A percentile compares a stretch with the other conserved stretches of the same genome.
Evolutionary conservation across 2,797 vertebrate genomes (phyloP).

Genomic region (Gambelia wislizenii): DNA sequence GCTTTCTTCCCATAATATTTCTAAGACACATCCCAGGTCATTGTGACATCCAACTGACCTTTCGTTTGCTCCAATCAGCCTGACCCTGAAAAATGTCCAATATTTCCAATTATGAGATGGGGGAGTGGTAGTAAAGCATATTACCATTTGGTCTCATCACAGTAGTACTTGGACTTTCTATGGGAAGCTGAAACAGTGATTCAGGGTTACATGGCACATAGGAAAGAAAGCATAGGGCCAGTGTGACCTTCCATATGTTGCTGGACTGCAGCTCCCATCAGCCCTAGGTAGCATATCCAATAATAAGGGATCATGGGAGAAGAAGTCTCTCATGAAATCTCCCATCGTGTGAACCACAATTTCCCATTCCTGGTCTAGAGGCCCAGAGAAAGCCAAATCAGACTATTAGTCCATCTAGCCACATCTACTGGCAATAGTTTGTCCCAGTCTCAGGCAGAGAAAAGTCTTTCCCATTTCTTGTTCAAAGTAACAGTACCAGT

Average conservation of each 20-base stretch:
- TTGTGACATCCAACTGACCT: too few relatives aligned
- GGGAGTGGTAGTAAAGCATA: too few relatives aligned
- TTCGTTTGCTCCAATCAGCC: too few relatives aligned
- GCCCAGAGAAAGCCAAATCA: not conserved
- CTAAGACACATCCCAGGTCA: too few relatives aligned
- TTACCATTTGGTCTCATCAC: not conserved
- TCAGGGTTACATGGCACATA: not conserved
- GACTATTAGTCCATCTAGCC: too few relatives aligned
- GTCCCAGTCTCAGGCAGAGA: not conserved
- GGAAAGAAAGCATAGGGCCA: not conserved
- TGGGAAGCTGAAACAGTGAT: not conserved
- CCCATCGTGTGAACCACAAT: not conserved
- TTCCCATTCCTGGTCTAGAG: not conserved
- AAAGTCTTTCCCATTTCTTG: not conserved
- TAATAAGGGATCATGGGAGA: not conserved
- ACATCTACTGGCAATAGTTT: not conserved
- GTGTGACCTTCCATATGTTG: not conserved
- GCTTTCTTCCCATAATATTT: too few relatives aligned
- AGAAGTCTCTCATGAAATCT: not conserved
- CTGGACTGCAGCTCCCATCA: not conserved
- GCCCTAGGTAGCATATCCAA: not conserved
- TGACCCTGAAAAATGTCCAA: too few relatives aligned
- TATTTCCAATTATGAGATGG: too few relatives aligned
- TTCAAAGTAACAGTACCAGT: not conserved
- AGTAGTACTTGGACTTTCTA: not conserved